phyloP scores from a whole-genome alignment of 2,797 vertebrate genomes.

The Lepus oiostolus region DNA sequence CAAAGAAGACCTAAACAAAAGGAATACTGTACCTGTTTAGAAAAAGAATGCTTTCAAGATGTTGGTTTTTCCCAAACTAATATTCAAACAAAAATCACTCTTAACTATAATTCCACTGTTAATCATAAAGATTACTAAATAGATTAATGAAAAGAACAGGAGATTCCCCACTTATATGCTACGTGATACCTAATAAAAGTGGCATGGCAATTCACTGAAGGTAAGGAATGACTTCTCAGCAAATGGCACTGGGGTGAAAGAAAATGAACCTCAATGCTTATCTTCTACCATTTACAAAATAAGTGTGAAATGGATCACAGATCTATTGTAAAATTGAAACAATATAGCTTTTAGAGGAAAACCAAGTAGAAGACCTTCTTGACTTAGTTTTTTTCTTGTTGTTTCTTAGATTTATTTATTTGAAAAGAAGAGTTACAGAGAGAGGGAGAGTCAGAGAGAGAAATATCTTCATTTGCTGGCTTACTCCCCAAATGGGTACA shows the following conservation, averaged over 20 bases:
- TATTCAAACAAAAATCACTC: not conserved
- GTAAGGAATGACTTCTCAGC: not conserved
- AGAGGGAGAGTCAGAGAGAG: too few relatives aligned
- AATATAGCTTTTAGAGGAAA: not conserved
- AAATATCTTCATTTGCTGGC: too few relatives aligned
- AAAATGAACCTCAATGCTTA: not conserved
- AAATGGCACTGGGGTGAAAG: too few relatives aligned
- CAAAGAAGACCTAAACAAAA: not conserved
- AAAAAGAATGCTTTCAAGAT: not conserved
- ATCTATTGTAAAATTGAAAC: not conserved
- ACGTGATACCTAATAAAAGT: not conserved
- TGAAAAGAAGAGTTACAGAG: too few relatives aligned
- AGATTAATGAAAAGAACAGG: not conserved
- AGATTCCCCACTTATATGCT: not conserved
- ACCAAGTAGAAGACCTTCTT: not conserved
- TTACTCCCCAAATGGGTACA: too few relatives aligned
- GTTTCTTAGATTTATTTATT: too few relatives aligned
- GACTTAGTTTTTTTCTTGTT: not conserved
- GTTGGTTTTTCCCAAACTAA: too few relatives aligned
- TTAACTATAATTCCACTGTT: not conserved
- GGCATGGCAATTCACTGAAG: not conserved
- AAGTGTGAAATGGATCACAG: not conserved
- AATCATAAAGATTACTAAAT: not conserved
- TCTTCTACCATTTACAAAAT: not conserved
- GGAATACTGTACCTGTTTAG: not conserved